Percentiles rank a stretch among this genome's conserved stretches.
These are phyloP conservation scores for Malaclemys terrapin DNA, from an alignment of 2,113 vertebrate species.

Conservation along the genomic window DNA sequence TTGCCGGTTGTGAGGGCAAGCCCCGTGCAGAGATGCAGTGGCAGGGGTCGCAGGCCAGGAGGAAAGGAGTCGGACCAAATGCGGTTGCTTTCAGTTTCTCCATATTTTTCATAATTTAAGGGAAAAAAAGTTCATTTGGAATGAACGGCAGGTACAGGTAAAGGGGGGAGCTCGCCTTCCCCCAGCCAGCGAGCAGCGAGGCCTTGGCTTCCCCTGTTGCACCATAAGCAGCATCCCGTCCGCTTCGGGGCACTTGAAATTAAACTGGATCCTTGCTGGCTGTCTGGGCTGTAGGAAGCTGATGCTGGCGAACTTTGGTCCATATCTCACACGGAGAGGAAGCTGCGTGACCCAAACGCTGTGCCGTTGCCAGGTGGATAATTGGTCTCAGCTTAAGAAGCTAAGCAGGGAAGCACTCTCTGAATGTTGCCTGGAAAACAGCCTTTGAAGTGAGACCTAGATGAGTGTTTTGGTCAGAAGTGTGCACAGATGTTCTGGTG, in stretches of 20 bases:
- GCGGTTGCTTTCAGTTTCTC: slow-evolving; percentile 76
- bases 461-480: background rate
- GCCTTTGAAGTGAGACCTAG: slow-evolving; percentile 20
- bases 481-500: background rate
- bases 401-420: slow-evolving; percentile 36
- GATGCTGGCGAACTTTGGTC: slow-evolving; percentile 31
- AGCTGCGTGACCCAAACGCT: slow-evolving; percentile 40
- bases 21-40: slow-evolving; percentile 61
- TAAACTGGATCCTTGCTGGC: slow-evolving; percentile 45
- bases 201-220: slow-evolving; percentile 51
- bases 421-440: slow-evolving; percentile 4
- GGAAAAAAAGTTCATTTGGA: slow-evolving; percentile 64
- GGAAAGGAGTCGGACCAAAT: slow-evolving; percentile 73
- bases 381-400: background rate
- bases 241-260: slow-evolving; percentile 61
- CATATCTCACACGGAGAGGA: slow-evolving; percentile 35
- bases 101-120: slow-evolving; percentile 78
- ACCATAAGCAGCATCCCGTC: slow-evolving; percentile 53
- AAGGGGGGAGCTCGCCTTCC: slow-evolving; percentile 51
- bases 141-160: slow-evolving; percentile 66
- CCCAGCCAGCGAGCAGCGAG: slow-evolving; percentile 57
- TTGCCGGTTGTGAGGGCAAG: slow-evolving; percentile 91
- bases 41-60: slow-evolving; percentile 48
- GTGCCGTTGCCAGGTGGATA: slow-evolving; percentile 55
- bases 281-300: slow-evolving; percentile 44